These are phyloP conservation scores for Dryocosmus kuriphilus DNA, from an alignment of 2,888 invertebrate species.

Conservation along the genomic window DNA sequence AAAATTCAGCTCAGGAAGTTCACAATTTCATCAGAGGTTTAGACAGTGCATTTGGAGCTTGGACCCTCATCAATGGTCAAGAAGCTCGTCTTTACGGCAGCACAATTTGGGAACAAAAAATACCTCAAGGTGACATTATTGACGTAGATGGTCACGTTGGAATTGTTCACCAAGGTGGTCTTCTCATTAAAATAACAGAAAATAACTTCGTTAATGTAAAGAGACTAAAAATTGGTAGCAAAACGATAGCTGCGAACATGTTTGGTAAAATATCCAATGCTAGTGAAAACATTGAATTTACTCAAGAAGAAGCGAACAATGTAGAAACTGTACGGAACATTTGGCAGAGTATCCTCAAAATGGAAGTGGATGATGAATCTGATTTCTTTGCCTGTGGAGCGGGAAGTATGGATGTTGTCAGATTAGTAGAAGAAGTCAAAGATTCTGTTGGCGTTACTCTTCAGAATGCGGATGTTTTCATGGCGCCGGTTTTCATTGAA, in stretches of 20 bases:
- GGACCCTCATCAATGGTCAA: conserved; percentile 81
- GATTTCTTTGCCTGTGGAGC: conserved; percentile 96
- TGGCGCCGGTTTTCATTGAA: conserved; percentile 93
- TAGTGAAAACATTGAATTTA: conserved; percentile 83
- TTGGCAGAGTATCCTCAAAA: conserved; percentile 92
- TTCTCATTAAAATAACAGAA: conserved; percentile 90
- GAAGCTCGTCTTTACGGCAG: conserved; percentile 91
- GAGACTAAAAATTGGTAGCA: conserved; percentile 87
- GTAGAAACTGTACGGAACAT: conserved; percentile 83
- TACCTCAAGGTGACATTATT: conserved; percentile 80
- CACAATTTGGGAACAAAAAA: conserved; percentile 80
- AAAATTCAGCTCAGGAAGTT: conserved; percentile 84
- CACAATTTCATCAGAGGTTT: conserved; percentile 96
- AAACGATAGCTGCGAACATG: conserved; percentile 90
- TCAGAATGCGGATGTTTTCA: conserved; percentile 94
- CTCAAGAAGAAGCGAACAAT: conserved; percentile 85
- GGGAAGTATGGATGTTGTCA: conserved; percentile 98
- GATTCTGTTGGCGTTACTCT: conserved; percentile 87
- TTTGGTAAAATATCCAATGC: conserved; percentile 81
- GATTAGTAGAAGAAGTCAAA: conserved; percentile 94
- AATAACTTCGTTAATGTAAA: conserved; percentile 88
- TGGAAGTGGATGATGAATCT: conserved; percentile 84
- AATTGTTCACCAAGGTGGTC: conserved; percentile 88
- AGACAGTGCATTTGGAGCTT: conserved; percentile 97
- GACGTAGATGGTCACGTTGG: conserved; percentile 66